Evolutionary conservation across 2,113 vertebrate genomes (phyloP), one percentile per base, ranked within the genome.

Genomic region (Nesoenas mayeri): DNA sequence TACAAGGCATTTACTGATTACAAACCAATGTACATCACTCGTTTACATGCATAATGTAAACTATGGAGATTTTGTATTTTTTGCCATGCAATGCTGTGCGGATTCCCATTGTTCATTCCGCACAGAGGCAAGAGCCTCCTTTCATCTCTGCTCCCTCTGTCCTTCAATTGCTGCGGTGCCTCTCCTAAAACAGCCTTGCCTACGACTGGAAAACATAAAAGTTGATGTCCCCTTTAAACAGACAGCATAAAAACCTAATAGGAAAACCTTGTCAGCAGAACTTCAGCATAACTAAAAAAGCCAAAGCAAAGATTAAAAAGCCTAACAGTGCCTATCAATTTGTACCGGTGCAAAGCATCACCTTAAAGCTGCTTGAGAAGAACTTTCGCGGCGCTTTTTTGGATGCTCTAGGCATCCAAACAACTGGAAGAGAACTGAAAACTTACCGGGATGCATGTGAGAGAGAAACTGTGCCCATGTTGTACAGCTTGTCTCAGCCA

Each of bases 101-200:
- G 80, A 80, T 95, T 96, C 11, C 93, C 50, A 62, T 10, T 88
- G 64, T 61, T 94, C 80, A 85, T 94, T 88, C 91, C 73, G 79
- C 86, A 58, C 2, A 11, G 82, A 92, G 87, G 57, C 40, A 70
- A 95, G 78, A 88, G 70, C 53, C 58, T 94, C 89, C 84, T 96
- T 96, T 97, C 92, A 95, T 97, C 96, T 97, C 93, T 75, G 81
- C 74, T 95, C 94, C 77, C 85, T 89, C 94, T 89, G 87, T 92
- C 94, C 92, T 94, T 97, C 90, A 95, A 10, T 38, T 75, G 66
- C 53, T 60, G 9, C 9, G 5, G 42, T 71, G 67, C 70, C 58
- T 91, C 54, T 86, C 72, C 75, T 73, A 58, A 78, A 91, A 79
- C 42, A 89, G 20, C 65, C 75, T 77, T 74, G n/a, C 65, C 77